phyloP scores from a whole-genome alignment of 2,797 vertebrate species.

The Ctenosaura bakeri region DNA sequence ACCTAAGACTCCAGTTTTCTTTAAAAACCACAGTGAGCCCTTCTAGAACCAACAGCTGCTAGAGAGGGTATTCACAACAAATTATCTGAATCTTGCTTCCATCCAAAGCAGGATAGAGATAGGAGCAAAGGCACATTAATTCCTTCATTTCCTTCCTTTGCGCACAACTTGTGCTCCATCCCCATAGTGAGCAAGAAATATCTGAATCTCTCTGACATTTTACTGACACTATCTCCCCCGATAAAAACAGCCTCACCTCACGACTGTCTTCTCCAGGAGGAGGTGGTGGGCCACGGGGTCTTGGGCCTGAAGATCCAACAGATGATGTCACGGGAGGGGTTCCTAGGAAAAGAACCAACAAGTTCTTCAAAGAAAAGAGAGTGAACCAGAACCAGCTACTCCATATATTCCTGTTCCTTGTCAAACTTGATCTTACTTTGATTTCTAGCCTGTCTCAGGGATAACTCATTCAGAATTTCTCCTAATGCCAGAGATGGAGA shows the following conservation, averaged over 20 bases:
- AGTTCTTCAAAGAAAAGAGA: background rate
- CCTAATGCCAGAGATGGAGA: no score
- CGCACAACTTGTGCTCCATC: no score
- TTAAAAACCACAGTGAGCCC: background rate
- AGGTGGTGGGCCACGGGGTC: constrained; percentile 81
- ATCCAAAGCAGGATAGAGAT: background rate
- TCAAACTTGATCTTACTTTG: background rate
- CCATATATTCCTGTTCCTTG: no score
- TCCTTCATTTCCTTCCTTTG: background rate
- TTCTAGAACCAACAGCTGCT: background rate
- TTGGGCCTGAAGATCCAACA: constrained; percentile 77
- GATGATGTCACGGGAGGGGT: constrained; percentile 79
- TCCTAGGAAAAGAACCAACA: constrained; percentile 42
- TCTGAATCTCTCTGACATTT: background rate
- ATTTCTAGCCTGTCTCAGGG: background rate
- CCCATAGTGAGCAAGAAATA: background rate
- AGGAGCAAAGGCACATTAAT: background rate
- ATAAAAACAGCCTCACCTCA: constrained; percentile 81
- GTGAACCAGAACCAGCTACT: background rate
- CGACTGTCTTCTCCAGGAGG: constrained; percentile 90
- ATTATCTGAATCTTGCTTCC: background rate
- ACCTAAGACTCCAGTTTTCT: background rate
- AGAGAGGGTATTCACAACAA: background rate
- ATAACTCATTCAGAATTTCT: no score
- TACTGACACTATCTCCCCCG: background rate